phyloP scores from a whole-genome alignment of 2,888 invertebrate genomes.

The Hirtodrosophila histrioides region DNA sequence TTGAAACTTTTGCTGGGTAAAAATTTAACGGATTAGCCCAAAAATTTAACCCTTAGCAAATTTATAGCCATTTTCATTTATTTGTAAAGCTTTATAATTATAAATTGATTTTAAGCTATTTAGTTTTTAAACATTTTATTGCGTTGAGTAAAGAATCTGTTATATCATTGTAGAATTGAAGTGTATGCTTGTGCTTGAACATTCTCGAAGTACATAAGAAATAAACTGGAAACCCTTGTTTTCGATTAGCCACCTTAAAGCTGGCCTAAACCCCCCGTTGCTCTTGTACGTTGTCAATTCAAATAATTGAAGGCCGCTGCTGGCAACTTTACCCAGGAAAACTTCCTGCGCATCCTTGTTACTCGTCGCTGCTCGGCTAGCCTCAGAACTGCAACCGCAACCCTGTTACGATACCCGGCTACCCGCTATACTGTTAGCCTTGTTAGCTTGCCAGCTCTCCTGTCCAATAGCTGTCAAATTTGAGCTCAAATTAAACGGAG shows the following conservation, averaged over 20 bases:
- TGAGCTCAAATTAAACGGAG: slow-evolving; percentile 63
- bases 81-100: no score
- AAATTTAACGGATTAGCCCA: no score
- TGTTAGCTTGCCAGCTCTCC: slow-evolving; percentile 8
- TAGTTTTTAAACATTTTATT: no score
- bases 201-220: no score
- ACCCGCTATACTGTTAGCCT: background rate
- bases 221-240: background rate
- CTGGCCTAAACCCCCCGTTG: background rate
- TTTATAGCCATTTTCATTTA: no score
- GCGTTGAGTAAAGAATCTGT: no score
- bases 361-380: slow-evolving; percentile 15
- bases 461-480: slow-evolving; percentile 77
- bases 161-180: no score
- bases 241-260: slow-evolving; percentile 13
- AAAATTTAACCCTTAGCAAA: no score
- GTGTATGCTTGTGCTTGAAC: no score
- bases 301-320: slow-evolving; percentile 18
- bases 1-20: no score
- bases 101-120: no score
- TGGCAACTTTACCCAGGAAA: slow-evolving; percentile 11
- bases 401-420: background rate
- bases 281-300: slow-evolving; percentile 12
- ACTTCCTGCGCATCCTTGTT: slow-evolving; percentile 19
- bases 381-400: slow-evolving; percentile 51